phyloP scores from a whole-genome alignment of 2,797 vertebrate species.

The Psittacula echo region DNA sequence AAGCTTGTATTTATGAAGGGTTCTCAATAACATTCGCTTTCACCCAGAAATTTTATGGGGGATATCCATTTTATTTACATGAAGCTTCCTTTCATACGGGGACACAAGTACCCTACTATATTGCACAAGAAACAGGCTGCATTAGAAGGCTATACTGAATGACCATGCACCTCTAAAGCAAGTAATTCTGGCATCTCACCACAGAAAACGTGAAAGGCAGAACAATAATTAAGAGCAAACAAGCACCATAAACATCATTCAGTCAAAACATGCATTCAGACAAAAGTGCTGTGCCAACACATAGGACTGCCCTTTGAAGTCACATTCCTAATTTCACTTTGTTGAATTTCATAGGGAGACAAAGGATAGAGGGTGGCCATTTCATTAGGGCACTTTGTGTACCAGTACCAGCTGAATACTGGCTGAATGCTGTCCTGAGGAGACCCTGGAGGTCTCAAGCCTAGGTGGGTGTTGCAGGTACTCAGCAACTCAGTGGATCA shows the following conservation, averaged over 20 bases:
- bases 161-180: neutral
- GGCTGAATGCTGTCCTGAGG: neutral
- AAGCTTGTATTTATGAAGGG: neutral
- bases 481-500: neutral
- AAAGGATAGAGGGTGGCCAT: neutral
- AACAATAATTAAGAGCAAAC: neutral
- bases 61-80: neutral
- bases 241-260: neutral
- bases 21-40: neutral
- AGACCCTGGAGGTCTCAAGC: neutral
- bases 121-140: neutral
- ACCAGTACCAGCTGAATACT: neutral
- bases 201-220: neutral
- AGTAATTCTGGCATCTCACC: neutral
- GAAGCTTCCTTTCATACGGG: neutral
- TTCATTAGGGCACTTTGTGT: neutral
- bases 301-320: neutral
- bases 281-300: neutral
- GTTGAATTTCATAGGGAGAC: neutral
- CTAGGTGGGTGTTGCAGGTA: neutral
- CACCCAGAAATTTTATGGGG: neutral
- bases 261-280: neutral
- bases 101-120: neutral
- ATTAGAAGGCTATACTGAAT: neutral
- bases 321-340: neutral